Evolutionary conservation across 2,797 vertebrate species (phyloP), one percentile per base, ranked within the genome.

Genomic region (Ceryle rudis): DNA sequence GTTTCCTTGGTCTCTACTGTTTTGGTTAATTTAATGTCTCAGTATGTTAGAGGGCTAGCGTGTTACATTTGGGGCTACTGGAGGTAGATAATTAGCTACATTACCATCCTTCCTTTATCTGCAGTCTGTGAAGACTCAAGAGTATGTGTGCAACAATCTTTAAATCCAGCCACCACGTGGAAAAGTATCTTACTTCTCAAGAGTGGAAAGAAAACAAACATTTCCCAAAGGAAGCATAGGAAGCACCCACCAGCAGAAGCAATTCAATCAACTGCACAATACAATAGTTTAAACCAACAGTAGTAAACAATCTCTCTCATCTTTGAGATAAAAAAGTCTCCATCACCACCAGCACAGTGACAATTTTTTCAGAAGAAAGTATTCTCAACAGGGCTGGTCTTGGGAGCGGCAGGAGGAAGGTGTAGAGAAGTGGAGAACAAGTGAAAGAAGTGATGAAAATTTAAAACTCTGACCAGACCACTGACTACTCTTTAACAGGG

Each of bases 41-140:
- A 46, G 49, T 35, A 39, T 4, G 2, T 7, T 11, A 49, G 52
- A 79, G 14, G 2, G 0, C 41, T 65, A 21, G 26, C 2, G 0
- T 37, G 52, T 49, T 42, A 55, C 26, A 46, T 70, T 64, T 66
- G n/a, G 31, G 29, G 33, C 61, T 94, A 41, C 33, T 33, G 31
- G 33, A 90, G 23, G 6, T 2, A 64, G 31, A 55, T 31, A 57
- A 51, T 66, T 20, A 84, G 23, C 61, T 52, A 42, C 20, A 25
- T 41, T 61, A 78, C 33, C 3, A 9, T 57, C 29, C 25, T 28
- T 26, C 66, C 23, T 49, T 75, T 70, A 49, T 65, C 85, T 42
- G 41, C 26, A 19, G 31, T 41, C 79, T 61, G 23, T 72, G 46
- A 92, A 91, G 41, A 60, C 29, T 44, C 5, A 39, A 4, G n/a